phyloP scores from a whole-genome alignment of 2,113 vertebrate genomes.

The Dromiciops gliroides region DNA sequence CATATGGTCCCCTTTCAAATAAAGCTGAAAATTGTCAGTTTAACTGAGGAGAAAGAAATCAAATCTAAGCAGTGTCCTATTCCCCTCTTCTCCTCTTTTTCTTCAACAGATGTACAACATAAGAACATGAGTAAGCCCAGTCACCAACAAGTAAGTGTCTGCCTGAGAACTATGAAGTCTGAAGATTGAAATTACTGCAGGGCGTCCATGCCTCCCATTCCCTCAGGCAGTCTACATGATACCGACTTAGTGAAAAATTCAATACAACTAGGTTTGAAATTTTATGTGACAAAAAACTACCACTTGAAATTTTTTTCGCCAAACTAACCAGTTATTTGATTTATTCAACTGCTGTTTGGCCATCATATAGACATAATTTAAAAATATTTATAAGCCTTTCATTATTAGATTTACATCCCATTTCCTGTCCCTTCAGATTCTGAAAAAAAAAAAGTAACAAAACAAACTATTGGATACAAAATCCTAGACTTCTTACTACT shows the following conservation, averaged over 20 bases:
- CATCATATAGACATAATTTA: background rate
- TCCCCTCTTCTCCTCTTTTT: background rate
- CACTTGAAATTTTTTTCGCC: background rate
- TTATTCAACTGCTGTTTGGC: background rate
- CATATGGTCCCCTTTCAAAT: background rate
- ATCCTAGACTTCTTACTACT: constrained; percentile 16
- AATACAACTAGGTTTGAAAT: background rate
- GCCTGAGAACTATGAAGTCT: background rate
- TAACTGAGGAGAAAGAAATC: background rate
- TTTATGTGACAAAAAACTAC: background rate
- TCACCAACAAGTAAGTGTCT: background rate
- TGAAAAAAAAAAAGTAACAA: constrained; percentile 14
- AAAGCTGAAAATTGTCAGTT: background rate
- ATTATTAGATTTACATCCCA: background rate
- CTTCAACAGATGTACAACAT: background rate
- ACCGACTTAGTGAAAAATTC: background rate
- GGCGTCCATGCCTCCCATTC: background rate
- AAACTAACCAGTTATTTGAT: background rate
- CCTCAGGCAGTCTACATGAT: background rate
- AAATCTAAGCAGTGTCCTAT: background rate
- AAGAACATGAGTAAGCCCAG: background rate
- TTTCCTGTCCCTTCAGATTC: constrained; percentile 8
- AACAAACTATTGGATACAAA: constrained; percentile 15
- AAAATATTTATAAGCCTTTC: constrained; percentile 1
- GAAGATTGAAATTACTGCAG: background rate